These are phyloP conservation scores for Ptychadena robeensis DNA, from an alignment of 2,797 vertebrate genomes.

Conservation along the genomic window DNA sequence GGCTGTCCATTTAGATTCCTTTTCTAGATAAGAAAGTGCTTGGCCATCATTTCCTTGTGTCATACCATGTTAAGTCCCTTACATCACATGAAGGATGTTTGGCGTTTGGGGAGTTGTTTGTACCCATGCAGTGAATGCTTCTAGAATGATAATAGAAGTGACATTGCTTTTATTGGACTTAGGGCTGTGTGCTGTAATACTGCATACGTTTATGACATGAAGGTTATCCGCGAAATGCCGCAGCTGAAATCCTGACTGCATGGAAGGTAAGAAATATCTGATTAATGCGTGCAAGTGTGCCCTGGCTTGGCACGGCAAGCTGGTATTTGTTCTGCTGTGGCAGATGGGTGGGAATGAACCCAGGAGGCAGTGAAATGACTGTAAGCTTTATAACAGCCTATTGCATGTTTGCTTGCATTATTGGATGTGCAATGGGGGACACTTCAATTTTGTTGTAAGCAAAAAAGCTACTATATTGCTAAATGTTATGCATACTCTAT, in stretches of 20 bases:
- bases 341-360: no score
- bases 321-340: not conserved
- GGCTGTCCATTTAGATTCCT: constrained; percentile 59
- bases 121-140: constrained; percentile 9
- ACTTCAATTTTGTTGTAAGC: no score
- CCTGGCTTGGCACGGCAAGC: no score
- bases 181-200: not conserved
- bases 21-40: constrained; percentile 61
- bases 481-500: no score
- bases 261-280: not conserved
- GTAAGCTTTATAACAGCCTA: no score
- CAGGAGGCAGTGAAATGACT: no score
- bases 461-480: no score
- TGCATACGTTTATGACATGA: not conserved
- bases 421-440: no score
- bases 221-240: not conserved
- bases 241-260: not conserved
- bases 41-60: constrained; percentile 59
- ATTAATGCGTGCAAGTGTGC: not conserved
- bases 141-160: constrained; percentile 48
- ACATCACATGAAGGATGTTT: constrained; percentile 50
- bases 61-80: constrained; percentile 43
- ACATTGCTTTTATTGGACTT: constrained; percentile 1
- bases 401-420: no score
- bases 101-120: constrained; percentile 50